Conservation (phyloP, 2,113 vertebrate species). For the Hyperoodon ampullatus region DNA sequence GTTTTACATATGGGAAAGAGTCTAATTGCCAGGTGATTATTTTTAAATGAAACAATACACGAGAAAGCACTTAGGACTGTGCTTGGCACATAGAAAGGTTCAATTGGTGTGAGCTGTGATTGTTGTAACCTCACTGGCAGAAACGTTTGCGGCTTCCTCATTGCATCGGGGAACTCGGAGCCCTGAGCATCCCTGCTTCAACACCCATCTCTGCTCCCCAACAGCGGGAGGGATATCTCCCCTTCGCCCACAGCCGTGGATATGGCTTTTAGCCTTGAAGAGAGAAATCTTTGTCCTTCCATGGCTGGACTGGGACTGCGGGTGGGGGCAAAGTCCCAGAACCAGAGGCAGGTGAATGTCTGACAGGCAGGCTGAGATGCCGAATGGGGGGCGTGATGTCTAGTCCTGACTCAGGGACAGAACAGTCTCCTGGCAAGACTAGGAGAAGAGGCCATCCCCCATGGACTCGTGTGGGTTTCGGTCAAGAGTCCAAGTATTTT, state of each 20-base stretch:
- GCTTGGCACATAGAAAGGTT: background rate
- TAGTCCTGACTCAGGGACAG: background rate
- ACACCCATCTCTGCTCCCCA: too few species aligned
- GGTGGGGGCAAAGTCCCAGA: too few species aligned
- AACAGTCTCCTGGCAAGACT: fast-evolving
- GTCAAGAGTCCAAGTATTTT: background rate
- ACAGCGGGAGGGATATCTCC: fast-evolving
- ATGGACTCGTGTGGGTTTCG: fast-evolving
- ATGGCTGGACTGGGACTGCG: background rate
- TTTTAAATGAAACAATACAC: background rate
- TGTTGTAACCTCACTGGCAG: background rate
- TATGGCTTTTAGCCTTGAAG: background rate
- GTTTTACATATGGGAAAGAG: background rate
- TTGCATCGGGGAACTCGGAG: fast-evolving
- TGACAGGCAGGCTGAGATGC: background rate
- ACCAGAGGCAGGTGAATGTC: background rate
- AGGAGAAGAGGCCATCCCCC: background rate
- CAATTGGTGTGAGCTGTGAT: fast-evolving
- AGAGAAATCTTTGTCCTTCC: background rate
- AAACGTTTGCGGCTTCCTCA: fast-evolving
- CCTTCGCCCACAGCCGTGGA: fast-evolving
- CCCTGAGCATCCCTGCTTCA: fast-evolving
- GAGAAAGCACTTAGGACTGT: background rate
- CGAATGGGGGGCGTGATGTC: too few species aligned
- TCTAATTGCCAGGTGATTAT: background rate